Conservation (phyloP, 2,888 invertebrate species). For the Capitulum mitella region DNA sequence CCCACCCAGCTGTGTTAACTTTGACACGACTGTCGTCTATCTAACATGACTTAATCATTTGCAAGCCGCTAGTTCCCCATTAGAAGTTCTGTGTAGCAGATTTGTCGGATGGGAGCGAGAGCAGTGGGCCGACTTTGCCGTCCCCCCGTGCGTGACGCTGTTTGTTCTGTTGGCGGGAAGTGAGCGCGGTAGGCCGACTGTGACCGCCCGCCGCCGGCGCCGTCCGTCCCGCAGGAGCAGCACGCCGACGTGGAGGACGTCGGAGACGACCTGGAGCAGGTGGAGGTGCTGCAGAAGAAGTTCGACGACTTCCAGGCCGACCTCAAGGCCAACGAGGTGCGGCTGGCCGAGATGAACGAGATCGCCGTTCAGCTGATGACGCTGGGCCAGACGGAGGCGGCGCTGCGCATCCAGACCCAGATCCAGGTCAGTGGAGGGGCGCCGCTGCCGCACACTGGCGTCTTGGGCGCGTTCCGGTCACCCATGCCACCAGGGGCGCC, state of each 20-base stretch:
- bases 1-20: too few relatives aligned
- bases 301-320: slow-evolving; percentile 99
- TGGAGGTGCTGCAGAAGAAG: slow-evolving; percentile 98
- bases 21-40: too few relatives aligned
- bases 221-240: slow-evolving; percentile 62
- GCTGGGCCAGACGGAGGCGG: slow-evolving; percentile 96
- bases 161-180: too few relatives aligned
- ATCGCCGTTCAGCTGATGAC: slow-evolving; percentile 95
- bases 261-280: slow-evolving; percentile 95
- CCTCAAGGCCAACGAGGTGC: slow-evolving; percentile 92
- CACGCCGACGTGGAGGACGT: slow-evolving; percentile 95
- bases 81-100: too few relatives aligned
- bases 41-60: too few relatives aligned
- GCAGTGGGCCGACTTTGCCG: too few relatives aligned
- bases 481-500: too few relatives aligned
- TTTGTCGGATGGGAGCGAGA: too few relatives aligned
- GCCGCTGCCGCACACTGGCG: not conserved
- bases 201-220: slow-evolving; percentile 19
- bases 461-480: not conserved
- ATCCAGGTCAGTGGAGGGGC: slow-evolving; percentile 61
- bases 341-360: slow-evolving; percentile 98
- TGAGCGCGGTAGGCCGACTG: too few relatives aligned
- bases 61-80: too few relatives aligned
- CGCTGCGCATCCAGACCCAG: slow-evolving; percentile 95
- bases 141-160: too few relatives aligned